Evolutionary conservation across 2,888 invertebrate genomes (phyloP).

Genomic region (Teleiodes luculella): DNA sequence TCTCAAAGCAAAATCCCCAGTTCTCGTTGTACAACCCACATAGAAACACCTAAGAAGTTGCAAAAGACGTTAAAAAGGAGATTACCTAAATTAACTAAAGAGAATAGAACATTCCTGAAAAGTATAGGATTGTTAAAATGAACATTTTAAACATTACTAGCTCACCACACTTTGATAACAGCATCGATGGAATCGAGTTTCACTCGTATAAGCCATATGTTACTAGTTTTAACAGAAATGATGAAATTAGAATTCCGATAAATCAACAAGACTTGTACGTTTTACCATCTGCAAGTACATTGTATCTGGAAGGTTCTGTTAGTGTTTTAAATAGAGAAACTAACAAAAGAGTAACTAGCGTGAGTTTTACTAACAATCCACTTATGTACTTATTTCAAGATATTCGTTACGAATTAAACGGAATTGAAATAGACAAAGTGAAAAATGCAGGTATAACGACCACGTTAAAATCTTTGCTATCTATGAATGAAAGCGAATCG

Average conservation of each 20-base stretch:
- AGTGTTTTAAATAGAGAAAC: not conserved
- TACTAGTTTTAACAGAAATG: slow-evolving; percentile 12
- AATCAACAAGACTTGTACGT: not conserved
- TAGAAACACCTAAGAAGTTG: no score
- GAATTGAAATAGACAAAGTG: not conserved
- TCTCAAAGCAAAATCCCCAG: no score
- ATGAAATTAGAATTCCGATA: slow-evolving; percentile 10
- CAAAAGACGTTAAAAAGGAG: no score
- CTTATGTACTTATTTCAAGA: not conserved
- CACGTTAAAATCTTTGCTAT: not conserved
- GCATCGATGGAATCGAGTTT: slow-evolving; percentile 14
- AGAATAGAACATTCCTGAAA: slow-evolving; percentile 21
- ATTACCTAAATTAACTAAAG: slow-evolving; percentile 10
- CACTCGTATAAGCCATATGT: slow-evolving; percentile 19
- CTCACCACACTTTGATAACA: slow-evolving; percentile 4
- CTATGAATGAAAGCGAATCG: not conserved
- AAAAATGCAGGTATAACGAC: not conserved
- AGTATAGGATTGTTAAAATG: slow-evolving; percentile 28
- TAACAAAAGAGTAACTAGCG: not conserved
- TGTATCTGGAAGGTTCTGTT: not conserved
- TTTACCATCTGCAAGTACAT: not conserved
- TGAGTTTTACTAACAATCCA: not conserved
- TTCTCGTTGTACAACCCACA: no score
- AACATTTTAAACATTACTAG: slow-evolving; percentile 18
- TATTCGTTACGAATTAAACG: not conserved